These are phyloP conservation scores for Drosophila vallismaia DNA, from an alignment of 2,888 invertebrate species.

Conservation along the genomic window DNA sequence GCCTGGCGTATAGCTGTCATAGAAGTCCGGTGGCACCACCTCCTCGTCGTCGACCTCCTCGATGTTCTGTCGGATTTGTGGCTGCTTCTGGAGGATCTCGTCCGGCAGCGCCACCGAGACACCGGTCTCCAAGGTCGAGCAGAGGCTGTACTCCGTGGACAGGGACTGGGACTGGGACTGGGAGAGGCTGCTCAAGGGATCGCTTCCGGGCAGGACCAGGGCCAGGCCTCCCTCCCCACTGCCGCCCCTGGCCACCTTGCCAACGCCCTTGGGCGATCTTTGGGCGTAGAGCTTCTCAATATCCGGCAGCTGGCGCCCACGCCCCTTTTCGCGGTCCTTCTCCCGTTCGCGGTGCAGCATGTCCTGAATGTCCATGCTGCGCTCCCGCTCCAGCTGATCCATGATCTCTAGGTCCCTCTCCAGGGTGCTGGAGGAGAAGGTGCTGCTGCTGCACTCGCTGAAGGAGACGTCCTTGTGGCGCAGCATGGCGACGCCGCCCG, in stretches of 20 bases:
- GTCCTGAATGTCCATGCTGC: slow-evolving; percentile 83
- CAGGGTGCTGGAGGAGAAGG: slow-evolving; percentile 81
- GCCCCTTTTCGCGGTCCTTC: slow-evolving; percentile 78
- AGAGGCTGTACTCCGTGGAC: slow-evolving; percentile 72
- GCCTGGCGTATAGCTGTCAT: slow-evolving; percentile 77
- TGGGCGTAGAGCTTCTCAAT: slow-evolving; percentile 81
- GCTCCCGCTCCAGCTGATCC: slow-evolving; percentile 83
- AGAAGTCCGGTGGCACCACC: slow-evolving; percentile 79
- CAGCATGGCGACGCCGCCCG: slow-evolving; percentile 22
- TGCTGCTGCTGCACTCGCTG: slow-evolving; percentile 80
- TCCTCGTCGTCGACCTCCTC: slow-evolving; percentile 77
- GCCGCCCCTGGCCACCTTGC: slow-evolving; percentile 61
- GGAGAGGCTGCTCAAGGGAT: slow-evolving; percentile 63
- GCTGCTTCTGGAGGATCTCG: slow-evolving; percentile 54
- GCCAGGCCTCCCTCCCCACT: slow-evolving; percentile 59
- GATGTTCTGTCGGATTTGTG: slow-evolving; percentile 23
- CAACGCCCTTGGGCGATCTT: slow-evolving; percentile 75
- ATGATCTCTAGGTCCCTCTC: slow-evolving; percentile 84
- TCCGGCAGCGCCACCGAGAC: slow-evolving; percentile 47
- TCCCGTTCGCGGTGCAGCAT: slow-evolving; percentile 81
- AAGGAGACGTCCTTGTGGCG: slow-evolving; percentile 81
- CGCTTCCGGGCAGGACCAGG: slow-evolving; percentile 68
- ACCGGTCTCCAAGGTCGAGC: slow-evolving; percentile 61
- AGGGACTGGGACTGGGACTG: slow-evolving; percentile 53
- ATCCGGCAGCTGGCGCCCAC: slow-evolving; percentile 81